phyloP scores from a whole-genome alignment of 2,113 vertebrate species.

The Montifringilla adamsi region DNA sequence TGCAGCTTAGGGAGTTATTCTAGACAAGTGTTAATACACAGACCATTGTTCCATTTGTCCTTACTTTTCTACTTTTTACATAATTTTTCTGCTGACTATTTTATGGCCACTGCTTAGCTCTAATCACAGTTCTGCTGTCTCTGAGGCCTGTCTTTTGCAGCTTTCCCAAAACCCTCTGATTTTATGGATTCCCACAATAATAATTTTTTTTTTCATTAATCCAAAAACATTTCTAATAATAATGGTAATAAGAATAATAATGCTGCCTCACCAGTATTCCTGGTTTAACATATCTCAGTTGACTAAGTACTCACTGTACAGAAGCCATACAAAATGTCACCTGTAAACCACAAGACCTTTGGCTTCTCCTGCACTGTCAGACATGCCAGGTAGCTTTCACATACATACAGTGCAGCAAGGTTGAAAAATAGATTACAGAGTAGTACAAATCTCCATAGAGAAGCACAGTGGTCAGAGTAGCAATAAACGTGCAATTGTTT shows the following conservation, averaged over 20 bases:
- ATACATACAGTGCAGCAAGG: background rate
- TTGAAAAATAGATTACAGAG: background rate
- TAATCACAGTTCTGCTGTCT: no score
- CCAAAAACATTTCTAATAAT: background rate
- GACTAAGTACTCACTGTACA: background rate
- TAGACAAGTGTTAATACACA: no score
- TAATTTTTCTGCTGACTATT: no score
- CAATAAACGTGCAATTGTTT: background rate
- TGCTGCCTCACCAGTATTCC: background rate
- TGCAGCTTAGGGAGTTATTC: no score
- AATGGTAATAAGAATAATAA: background rate
- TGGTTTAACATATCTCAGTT: background rate
- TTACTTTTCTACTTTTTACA: no score
- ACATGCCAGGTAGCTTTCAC: background rate
- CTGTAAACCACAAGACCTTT: background rate
- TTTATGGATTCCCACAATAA: no score
- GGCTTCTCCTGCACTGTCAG: background rate
- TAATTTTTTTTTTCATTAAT: background rate
- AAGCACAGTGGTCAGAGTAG: background rate
- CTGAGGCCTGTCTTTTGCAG: no score
- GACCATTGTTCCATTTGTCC: no score
- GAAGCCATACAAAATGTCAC: background rate
- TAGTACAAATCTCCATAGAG: background rate
- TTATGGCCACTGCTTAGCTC: no score
- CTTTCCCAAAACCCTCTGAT: no score